These are phyloP conservation scores for Sarcophaga rosellei DNA, from an alignment of 2,888 invertebrate genomes.

Conservation along the genomic window DNA sequence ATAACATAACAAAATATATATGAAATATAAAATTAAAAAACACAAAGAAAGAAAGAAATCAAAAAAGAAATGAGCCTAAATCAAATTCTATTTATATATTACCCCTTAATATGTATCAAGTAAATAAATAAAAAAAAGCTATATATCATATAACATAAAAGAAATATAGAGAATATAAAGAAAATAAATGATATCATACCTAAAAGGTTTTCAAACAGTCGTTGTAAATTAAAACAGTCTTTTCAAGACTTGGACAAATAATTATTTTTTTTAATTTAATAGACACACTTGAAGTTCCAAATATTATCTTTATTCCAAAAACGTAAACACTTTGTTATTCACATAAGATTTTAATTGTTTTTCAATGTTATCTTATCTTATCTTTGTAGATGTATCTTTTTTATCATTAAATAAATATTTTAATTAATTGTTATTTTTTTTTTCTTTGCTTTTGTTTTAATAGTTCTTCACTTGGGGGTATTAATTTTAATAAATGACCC, in stretches of 20 bases:
- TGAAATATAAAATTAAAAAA: neutral
- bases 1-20: neutral
- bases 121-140: neutral
- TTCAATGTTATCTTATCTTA: too few species aligned
- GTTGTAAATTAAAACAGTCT: too few species aligned
- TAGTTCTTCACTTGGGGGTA: neutral
- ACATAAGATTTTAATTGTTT: too few species aligned
- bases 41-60: neutral
- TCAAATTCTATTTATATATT: neutral
- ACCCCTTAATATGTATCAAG: neutral
- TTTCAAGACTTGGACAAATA: too few species aligned
- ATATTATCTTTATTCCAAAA: neutral
- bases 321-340: too few species aligned
- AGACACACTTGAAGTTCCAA: neutral
- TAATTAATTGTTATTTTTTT: neutral
- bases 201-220: neutral
- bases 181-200: neutral
- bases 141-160: neutral
- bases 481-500: constrained; percentile 21
- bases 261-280: too few species aligned
- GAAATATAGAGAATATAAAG: neutral
- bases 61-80: neutral
- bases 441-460: constrained; percentile 36
- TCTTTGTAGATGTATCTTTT: too few species aligned
- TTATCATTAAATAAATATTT: too few species aligned